Evolutionary conservation across 2,797 vertebrate genomes (phyloP).

Genomic region (Nyctalus aviator): DNA sequence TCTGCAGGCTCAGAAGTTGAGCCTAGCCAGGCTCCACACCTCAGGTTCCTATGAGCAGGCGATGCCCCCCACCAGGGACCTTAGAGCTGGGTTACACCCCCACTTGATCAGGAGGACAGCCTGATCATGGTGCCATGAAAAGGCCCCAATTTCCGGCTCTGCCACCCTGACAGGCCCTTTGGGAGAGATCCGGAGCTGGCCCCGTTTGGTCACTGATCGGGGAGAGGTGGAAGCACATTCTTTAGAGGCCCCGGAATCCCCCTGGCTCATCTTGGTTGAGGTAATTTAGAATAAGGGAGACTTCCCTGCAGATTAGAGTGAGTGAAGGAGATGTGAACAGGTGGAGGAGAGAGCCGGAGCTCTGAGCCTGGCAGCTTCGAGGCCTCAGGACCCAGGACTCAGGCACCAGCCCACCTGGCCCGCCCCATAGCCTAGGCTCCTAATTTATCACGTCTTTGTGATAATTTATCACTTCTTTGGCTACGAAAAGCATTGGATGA

Average conservation of each 20-base stretch:
- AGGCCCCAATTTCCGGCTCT: neutral
- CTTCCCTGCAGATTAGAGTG: neutral
- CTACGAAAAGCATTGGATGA: neutral
- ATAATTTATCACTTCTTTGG: slow-evolving; percentile 47
- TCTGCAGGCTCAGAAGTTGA: neutral
- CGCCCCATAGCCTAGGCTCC: neutral
- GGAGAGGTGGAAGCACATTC: neutral
- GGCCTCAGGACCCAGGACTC: neutral
- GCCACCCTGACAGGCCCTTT: neutral
- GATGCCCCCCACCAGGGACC: neutral
- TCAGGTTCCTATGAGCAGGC: neutral
- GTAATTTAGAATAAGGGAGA: slow-evolving; percentile 42
- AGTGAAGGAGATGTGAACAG: neutral
- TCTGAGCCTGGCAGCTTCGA: neutral
- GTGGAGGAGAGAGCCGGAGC: neutral
- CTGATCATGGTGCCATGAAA: neutral
- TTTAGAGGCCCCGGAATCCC: neutral
- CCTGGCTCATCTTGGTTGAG: neutral
- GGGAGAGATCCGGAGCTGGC: neutral
- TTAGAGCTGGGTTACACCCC: neutral
- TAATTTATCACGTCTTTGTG: no score
- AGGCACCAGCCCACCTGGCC: neutral
- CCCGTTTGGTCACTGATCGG: neutral
- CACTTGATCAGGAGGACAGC: neutral
- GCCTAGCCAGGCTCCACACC: neutral